Evolutionary conservation across 2,113 vertebrate species (phyloP).

Genomic region (Mormoops blainvillei): DNA sequence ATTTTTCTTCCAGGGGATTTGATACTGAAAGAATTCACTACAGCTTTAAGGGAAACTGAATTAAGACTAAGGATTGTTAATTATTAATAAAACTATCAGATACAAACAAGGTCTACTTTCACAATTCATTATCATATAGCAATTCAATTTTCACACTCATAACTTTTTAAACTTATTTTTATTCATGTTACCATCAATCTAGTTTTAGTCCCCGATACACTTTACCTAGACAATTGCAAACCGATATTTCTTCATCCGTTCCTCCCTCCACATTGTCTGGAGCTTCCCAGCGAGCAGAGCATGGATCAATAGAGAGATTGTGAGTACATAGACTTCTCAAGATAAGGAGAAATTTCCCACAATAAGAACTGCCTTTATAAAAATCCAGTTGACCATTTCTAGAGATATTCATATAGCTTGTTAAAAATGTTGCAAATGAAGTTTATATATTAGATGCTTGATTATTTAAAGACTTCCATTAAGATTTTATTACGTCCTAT

Average conservation of each 20-base stretch:
- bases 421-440: not conserved
- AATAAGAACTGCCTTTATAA: not conserved
- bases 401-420: not conserved
- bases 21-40: not conserved
- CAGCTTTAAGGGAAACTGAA: not conserved
- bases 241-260: not conserved
- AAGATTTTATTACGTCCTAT: not conserved
- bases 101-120: not conserved
- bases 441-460: not conserved
- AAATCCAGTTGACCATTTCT: not conserved
- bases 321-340: not conserved
- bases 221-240: not conserved
- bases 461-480: not conserved
- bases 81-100: not conserved
- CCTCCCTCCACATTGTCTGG: not conserved
- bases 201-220: not conserved
- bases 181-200: not conserved
- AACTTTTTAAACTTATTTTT: not conserved
- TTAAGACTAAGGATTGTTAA: not conserved
- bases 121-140: not conserved
- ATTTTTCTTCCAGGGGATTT: not conserved
- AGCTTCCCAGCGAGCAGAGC: not conserved
- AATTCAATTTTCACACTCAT: not conserved
- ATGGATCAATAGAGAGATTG: not conserved
- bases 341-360: not conserved